Conservation (phyloP, 2,797 vertebrate genomes). For the Pipistrellus pipistrellus region DNA sequence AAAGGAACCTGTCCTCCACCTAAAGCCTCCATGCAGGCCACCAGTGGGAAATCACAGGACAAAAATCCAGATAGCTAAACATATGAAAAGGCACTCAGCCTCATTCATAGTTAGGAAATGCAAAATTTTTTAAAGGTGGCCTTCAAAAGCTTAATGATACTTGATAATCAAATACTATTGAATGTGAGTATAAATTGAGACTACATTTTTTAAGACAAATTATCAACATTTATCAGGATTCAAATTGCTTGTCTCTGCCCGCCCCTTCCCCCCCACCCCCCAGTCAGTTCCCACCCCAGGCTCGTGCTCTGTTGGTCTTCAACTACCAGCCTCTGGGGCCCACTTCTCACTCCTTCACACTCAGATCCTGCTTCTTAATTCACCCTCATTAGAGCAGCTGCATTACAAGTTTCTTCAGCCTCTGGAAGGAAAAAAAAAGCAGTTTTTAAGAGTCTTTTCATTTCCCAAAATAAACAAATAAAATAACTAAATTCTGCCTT, state of each 20-base stretch:
- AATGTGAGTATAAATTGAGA: background rate
- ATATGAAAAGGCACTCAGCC: background rate
- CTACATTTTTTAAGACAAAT: constrained; percentile 5
- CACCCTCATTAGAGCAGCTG: background rate
- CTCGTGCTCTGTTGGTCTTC: background rate
- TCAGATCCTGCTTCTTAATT: background rate
- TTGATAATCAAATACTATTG: background rate
- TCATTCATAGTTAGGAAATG: background rate
- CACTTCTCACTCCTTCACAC: too few species aligned
- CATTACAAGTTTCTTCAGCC: background rate
- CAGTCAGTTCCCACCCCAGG: background rate
- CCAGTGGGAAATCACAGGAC: background rate
- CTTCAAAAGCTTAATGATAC: background rate
- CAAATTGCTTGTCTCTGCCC: background rate
- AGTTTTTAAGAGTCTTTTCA: background rate
- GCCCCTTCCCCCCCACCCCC: too few species aligned
- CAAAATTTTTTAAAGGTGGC: background rate
- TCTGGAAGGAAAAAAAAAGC: background rate
- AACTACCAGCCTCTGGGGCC: background rate
- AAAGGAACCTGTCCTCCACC: background rate
- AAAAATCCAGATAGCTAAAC: background rate
- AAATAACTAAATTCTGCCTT: background rate
- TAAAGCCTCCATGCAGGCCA: background rate
- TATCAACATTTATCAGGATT: background rate
- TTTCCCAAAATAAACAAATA: background rate